Conservation (phyloP, 2,888 invertebrate genomes). For the Doris montereyensis region DNA sequence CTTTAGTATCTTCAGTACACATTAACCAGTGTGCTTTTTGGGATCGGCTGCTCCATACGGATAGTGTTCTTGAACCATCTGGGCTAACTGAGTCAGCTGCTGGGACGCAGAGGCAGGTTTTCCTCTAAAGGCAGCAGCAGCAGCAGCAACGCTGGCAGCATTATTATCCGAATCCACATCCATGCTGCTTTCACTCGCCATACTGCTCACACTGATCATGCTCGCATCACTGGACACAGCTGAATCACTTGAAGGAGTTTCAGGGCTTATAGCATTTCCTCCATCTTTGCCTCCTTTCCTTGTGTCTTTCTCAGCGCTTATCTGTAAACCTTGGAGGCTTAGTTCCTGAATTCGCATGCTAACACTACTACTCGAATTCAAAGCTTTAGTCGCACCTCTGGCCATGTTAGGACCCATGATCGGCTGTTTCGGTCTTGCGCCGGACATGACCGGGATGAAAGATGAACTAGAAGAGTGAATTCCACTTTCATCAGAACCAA, state of each 20-base stretch:
- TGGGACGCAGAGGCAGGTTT: slow-evolving; percentile 51
- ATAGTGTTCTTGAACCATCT: slow-evolving; percentile 66
- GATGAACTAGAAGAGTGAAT: neutral
- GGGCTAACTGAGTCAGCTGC: slow-evolving; percentile 62
- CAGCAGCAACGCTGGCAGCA: slow-evolving; percentile 3
- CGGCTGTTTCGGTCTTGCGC: neutral
- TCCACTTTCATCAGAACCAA: too few relatives aligned
- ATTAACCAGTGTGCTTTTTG: slow-evolving; percentile 28
- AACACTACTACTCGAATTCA: neutral
- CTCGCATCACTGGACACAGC: slow-evolving; percentile 42
- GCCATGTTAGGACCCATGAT: neutral
- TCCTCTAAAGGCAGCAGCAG: slow-evolving; percentile 13
- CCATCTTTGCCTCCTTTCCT: neutral
- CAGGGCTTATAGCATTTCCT: slow-evolving; percentile 37
- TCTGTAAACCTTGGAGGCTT: slow-evolving; percentile 32
- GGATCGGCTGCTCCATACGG: slow-evolving; percentile 49
- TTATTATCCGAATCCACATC: slow-evolving; percentile 39
- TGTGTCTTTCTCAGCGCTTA: neutral
- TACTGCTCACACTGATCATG: slow-evolving; percentile 36
- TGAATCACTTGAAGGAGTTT: slow-evolving; percentile 42
- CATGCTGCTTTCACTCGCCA: slow-evolving; percentile 35
- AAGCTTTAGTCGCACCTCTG: neutral
- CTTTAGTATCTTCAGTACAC: neutral
- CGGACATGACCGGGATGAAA: neutral
- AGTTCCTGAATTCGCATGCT: slow-evolving; percentile 24